A percentile compares a stretch with the other conserved stretches of the same genome.
Conservation (phyloP, 2,888 invertebrate species). For the Oeneis ivallda region DNA sequence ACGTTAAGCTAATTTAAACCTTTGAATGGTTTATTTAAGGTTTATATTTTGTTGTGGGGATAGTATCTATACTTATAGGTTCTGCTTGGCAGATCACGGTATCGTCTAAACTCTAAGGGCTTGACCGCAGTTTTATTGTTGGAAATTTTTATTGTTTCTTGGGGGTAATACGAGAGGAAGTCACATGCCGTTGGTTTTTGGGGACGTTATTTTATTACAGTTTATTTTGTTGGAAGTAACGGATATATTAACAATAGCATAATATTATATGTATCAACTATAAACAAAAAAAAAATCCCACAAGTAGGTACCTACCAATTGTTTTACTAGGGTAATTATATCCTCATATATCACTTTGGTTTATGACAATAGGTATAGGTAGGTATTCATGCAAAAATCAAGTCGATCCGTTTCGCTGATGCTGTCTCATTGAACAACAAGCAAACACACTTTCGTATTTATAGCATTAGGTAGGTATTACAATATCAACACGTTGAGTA, state of each 20-base stretch:
- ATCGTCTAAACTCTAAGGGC: constrained; percentile 58
- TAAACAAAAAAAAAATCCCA: too few species aligned
- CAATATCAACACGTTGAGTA: too few species aligned
- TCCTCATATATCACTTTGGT: too few species aligned
- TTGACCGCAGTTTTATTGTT: constrained; percentile 64
- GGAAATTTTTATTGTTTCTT: constrained; percentile 62
- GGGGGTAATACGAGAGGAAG: constrained; percentile 60
- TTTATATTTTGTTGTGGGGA: constrained; percentile 10
- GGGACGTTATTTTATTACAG: constrained; percentile 62
- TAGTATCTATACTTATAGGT: constrained; percentile 49
- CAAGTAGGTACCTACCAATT: too few species aligned
- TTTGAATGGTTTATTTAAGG: not conserved
- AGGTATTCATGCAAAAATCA: too few species aligned
- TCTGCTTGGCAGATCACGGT: constrained; percentile 58
- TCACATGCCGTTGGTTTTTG: constrained; percentile 67
- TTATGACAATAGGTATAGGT: too few species aligned
- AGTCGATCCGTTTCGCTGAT: too few species aligned
- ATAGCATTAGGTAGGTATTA: too few species aligned
- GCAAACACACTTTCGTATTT: too few species aligned
- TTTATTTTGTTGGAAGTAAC: constrained; percentile 43
- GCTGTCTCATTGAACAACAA: too few species aligned
- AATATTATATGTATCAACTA: too few species aligned
- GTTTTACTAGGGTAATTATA: too few species aligned
- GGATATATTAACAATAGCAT: constrained; percentile 34
- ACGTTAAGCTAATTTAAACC: constrained; percentile 34